Evolutionary conservation across 2,888 invertebrate genomes (phyloP), one percentile per base, ranked within the genome.

Genomic region (Tigriopus californicus): DNA sequence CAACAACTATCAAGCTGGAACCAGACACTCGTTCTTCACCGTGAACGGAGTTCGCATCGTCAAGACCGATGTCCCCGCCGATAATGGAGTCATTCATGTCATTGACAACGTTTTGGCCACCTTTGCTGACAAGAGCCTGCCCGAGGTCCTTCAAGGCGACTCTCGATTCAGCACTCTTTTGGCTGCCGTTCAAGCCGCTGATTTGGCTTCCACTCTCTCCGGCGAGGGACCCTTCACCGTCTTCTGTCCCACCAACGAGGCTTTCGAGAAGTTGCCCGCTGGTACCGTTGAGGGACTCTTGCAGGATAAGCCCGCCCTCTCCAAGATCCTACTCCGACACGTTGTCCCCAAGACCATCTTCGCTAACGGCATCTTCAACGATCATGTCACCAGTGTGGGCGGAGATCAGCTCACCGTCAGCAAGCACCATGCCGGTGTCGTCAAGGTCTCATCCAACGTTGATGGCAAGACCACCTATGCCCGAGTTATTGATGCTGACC

Each of bases 151-250:
- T 3, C 8, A 4, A 4, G 51, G 22, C 5, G 20, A 20, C 10
- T 4, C 5, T 2, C 20, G 24, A 24, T 51, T 51, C 22, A 22
- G 22, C 20, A 51, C 51, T 22, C 51, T 51, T n/a, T 20, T 51
- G n/a, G 51, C 51, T 5, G 51, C 51, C 12, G 51, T 51, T 51
- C 51, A 51, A 10, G 51, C 51, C 51, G 51, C 51, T 12, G 51
- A 22, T 51, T 24, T 51, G 20, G 51, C 24, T 10, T 5, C 5
- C 22, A 51, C 51, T 12, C 51, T 51, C 13, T 20, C 51, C 20
- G 51, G 8, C 5, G 51, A 51, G 20, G 51, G 51, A 20, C 8
- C 51, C n/a, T 51, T 51, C 51, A 51, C 51, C 5, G 51, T 51
- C 10, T 51, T 51, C 22, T 20, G 22, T 12, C 51, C 51, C 51